These are phyloP conservation scores for Microctenopoma steveboyesi DNA, from an alignment of 2,797 vertebrate species.

Conservation along the genomic window DNA sequence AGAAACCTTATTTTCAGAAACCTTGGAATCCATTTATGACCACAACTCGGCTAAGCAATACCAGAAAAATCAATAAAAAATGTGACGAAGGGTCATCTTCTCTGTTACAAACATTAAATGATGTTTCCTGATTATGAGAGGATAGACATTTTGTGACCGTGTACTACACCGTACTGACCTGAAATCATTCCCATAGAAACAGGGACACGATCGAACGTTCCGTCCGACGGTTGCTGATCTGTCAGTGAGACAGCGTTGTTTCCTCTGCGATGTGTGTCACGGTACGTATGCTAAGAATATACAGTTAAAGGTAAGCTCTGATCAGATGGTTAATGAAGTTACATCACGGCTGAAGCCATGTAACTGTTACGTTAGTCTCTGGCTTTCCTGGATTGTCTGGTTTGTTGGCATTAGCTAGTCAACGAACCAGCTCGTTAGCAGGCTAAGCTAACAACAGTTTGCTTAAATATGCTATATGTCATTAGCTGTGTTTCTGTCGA, in stretches of 20 bases:
- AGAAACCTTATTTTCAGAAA: neutral
- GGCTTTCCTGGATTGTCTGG: neutral
- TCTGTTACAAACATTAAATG: neutral
- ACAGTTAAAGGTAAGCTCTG: rapidly evolving
- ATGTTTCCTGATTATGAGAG: constrained; percentile 17
- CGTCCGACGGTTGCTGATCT: neutral
- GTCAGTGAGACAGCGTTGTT: constrained; percentile 5
- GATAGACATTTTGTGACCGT: constrained; percentile 40
- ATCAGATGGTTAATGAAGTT: neutral
- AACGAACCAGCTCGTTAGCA: neutral
- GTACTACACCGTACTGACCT: neutral
- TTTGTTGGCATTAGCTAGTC: neutral
- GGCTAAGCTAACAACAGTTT: neutral
- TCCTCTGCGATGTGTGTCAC: constrained; percentile 10
- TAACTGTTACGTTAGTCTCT: neutral
- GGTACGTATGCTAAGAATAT: constrained; percentile 1
- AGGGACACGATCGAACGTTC: constrained; percentile 23
- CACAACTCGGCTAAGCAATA: neutral
- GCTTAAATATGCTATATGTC: neutral
- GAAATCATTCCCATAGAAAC: constrained; percentile 36
- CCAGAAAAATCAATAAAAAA: constrained; percentile 16
- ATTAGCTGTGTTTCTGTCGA: neutral
- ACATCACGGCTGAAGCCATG: neutral
- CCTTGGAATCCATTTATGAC: constrained; percentile 62
- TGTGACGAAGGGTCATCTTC: constrained; percentile 17